Base-by-base conservation (phyloP, 2,888 invertebrate species). In the Eutolmus rufibarbis region DNA sequence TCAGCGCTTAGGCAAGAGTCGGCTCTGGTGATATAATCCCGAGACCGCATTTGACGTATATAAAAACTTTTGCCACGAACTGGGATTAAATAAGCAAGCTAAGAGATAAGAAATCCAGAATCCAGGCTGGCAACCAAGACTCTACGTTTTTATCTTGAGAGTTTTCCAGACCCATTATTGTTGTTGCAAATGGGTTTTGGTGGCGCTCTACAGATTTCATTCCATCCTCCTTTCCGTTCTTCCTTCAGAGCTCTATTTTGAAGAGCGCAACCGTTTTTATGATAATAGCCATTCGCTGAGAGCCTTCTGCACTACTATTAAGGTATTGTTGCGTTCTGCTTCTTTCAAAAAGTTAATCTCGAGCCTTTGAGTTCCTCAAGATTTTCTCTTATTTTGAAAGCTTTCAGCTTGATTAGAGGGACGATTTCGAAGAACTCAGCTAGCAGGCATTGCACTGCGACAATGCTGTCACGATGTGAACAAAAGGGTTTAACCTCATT, bases 391-490 rank as follows among this genome's bases (percentile, higher is more conserved):
- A 46, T 79, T 51, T 79, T 28, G 79, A 23, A 79, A 51, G 79
- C 51, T 46, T 79, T 79, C 43, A 79, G 28, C 79, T 46, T 79
- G 79, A 79, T 79, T 79, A 79, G 46, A 79, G 51, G 79, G 23
- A 79, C 79, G 16, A 28, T 79, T 79, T 79, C 7, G 7, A 78
- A n/a, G 46, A 12, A 78, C 79, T 51, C 51, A 8, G 46, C 23
- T 46, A 51, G 43, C 46, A 46, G 23, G 40, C 43, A 79, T 43
- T 23, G 57, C 23, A 79, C n/a, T 40, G 34, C 78, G 43, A 78
- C 43, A 28, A 28, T 9, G 2, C 46, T 46, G 31, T 2, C 46
- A 57, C 37, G 51, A 5, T 12, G 12, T 14, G 16, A 79, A 79
- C 79, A 79, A 79, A 79, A 51, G 51, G 5, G 28, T 23, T 9